Conservation (phyloP, 2,113 vertebrate genomes). For the Octodon degus region DNA sequence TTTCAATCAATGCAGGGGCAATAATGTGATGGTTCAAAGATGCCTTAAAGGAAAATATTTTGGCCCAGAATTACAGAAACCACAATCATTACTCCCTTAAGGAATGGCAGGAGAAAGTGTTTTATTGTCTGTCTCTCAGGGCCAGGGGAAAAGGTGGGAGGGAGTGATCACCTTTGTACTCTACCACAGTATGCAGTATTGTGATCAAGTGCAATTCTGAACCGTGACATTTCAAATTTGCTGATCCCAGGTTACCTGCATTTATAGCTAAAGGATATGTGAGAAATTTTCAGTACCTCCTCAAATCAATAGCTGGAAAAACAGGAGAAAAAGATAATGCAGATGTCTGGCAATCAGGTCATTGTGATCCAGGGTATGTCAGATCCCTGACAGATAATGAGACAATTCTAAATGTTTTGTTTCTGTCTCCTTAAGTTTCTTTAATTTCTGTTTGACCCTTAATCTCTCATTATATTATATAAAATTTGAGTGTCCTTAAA, state of each 20-base stretch:
- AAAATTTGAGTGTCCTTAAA: slow-evolving; percentile 35
- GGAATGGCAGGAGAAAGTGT: not conserved
- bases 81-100: not conserved
- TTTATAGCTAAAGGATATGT: slow-evolving; percentile 27
- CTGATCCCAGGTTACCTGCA: not conserved
- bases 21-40: slow-evolving; percentile 12
- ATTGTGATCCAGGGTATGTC: slow-evolving; percentile 26
- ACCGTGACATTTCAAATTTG: slow-evolving; percentile 46
- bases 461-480: not conserved
- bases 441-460: slow-evolving; percentile 37
- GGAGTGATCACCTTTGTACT: not conserved
- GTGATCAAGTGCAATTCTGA: not conserved
- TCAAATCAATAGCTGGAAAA: slow-evolving; percentile 39
- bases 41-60: slow-evolving; percentile 3
- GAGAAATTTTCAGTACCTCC: slow-evolving; percentile 15
- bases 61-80: not conserved
- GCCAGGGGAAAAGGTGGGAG: not conserved
- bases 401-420: slow-evolving; percentile 24
- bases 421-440: slow-evolving; percentile 21
- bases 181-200: not conserved
- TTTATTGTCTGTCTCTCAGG: not conserved
- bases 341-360: slow-evolving; percentile 12
- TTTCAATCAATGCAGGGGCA: not conserved
- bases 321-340: slow-evolving; percentile 12
- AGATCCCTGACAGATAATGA: not conserved